Conservation (phyloP, 2,797 vertebrate genomes). For the Neosilurus mollespiculum region DNA sequence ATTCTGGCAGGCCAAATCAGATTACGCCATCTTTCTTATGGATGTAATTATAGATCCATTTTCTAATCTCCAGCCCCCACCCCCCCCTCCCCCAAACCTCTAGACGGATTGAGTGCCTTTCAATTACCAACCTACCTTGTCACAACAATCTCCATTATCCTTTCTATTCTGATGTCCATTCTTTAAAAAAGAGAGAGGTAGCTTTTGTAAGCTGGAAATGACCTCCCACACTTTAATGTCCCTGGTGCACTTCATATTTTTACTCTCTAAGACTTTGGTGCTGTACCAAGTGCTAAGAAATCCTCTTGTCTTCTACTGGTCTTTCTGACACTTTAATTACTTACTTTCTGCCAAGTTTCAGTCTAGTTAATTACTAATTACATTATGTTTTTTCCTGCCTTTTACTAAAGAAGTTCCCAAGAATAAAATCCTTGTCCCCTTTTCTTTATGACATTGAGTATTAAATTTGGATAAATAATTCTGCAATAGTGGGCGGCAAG, state of each 20-base stretch:
- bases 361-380: background rate
- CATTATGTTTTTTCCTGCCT: background rate
- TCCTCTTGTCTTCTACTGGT: background rate
- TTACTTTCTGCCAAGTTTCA: background rate
- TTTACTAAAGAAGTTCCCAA: background rate
- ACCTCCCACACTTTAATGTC: background rate
- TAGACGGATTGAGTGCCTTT: constrained; percentile 1
- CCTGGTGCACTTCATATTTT: background rate
- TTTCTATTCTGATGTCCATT: background rate
- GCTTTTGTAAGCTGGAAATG: background rate
- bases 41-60: constrained; percentile 9
- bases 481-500: no score
- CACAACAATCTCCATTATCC: background rate
- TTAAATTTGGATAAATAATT: background rate
- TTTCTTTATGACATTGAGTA: background rate
- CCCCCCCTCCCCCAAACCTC: background rate
- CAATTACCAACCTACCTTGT: constrained; percentile 7
- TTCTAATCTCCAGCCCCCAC: background rate
- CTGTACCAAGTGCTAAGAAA: background rate
- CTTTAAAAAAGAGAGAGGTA: background rate
- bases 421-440: no score
- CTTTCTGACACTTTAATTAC: background rate
- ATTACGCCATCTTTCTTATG: background rate
- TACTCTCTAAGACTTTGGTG: background rate
- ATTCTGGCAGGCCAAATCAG: constrained; percentile 14